phyloP scores from a whole-genome alignment of 1,140 invertebrate genomes.

The Ectropis grisescens region DNA sequence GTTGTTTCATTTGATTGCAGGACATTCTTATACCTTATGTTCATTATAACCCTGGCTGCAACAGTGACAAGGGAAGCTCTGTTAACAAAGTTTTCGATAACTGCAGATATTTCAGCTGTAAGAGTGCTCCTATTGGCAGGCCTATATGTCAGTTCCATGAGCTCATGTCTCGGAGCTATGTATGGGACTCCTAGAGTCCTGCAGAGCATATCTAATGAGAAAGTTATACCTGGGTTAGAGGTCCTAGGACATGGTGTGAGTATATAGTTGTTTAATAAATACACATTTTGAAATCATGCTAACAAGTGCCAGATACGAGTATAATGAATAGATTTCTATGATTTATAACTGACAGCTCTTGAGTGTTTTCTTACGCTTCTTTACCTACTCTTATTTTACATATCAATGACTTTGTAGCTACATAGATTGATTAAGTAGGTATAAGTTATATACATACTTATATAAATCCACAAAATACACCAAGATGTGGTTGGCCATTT shows the following conservation, averaged over 20 bases:
- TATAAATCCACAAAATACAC: too few species aligned
- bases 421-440: too few species aligned
- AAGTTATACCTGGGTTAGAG: constrained; percentile 91
- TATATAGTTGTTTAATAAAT: constrained; percentile 25
- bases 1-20: constrained; percentile 59
- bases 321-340: too few species aligned
- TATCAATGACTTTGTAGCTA: too few species aligned
- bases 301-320: too few species aligned
- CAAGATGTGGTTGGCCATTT: too few species aligned
- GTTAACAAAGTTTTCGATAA: constrained; percentile 89
- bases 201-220: constrained; percentile 95
- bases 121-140: constrained; percentile 88
- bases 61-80: constrained; percentile 84
- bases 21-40: constrained; percentile 91
- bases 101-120: constrained; percentile 87
- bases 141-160: constrained; percentile 95
- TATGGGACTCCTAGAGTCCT: constrained; percentile 95
- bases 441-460: too few species aligned
- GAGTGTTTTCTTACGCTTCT: too few species aligned
- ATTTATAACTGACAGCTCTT: too few species aligned
- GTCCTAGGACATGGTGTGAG: constrained; percentile 90
- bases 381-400: too few species aligned
- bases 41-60: constrained; percentile 90
- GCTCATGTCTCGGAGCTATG: constrained; percentile 93
- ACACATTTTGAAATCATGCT: background rate